phyloP scores from a whole-genome alignment of 1,140 invertebrate genomes.

The Battus philenor region DNA sequence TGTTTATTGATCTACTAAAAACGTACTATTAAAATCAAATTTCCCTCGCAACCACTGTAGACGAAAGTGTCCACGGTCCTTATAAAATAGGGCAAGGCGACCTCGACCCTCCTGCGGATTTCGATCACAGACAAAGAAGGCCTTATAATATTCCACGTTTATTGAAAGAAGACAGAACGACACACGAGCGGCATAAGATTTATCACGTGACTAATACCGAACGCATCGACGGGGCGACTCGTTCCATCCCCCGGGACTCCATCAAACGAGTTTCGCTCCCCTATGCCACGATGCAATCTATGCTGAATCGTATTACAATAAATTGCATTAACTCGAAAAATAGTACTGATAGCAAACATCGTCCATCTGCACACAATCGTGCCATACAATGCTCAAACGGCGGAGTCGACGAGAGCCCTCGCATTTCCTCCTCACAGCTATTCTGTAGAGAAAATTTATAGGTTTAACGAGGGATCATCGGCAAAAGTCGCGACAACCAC shows the following conservation, averaged over 20 bases:
- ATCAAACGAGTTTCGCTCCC: conserved; percentile 74
- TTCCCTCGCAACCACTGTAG: conserved; percentile 36
- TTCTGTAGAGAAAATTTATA: conserved; percentile 63
- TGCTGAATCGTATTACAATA: conserved; percentile 76
- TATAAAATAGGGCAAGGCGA: conserved; percentile 53
- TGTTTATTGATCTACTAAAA: conserved; percentile 6
- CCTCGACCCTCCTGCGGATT: conserved; percentile 48
- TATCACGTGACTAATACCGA: conserved; percentile 73
- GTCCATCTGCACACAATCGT: conserved; percentile 73
- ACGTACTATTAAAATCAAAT: conserved; percentile 30
- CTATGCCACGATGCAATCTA: conserved; percentile 72
- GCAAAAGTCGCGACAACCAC: conserved; percentile 54
- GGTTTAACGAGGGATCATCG: conserved; percentile 71
- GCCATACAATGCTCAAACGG: conserved; percentile 39
- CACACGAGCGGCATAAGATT: conserved; percentile 55
- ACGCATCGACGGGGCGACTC: conserved; percentile 51
- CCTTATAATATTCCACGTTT: conserved; percentile 36
- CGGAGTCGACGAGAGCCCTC: conserved; percentile 39
- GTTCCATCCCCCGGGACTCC: conserved; percentile 59
- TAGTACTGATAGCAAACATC: conserved; percentile 72
- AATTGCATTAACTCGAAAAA: conserved; percentile 76
- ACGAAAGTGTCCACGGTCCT: conserved; percentile 55
- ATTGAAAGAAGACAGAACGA: conserved; percentile 49
- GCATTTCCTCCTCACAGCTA: conserved; percentile 46
- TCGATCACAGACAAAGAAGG: conserved; percentile 58